Evolutionary conservation across 2,888 invertebrate species (phyloP).

Genomic region (Mechanitis mazaeus): DNA sequence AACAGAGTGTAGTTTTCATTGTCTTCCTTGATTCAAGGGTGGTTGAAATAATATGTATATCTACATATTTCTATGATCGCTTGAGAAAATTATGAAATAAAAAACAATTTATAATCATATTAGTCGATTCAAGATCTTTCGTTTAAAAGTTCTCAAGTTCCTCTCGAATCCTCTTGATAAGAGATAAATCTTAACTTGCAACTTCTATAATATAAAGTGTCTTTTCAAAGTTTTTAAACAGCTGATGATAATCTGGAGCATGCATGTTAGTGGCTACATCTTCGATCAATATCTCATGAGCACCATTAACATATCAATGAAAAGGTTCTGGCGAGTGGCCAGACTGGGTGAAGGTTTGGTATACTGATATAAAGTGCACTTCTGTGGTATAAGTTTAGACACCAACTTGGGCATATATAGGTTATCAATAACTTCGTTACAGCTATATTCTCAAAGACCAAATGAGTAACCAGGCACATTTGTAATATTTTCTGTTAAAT

Average conservation of each 20-base stretch:
- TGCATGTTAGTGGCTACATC: conserved; percentile 26
- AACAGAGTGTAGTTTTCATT: too few species aligned
- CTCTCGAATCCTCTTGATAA: conserved; percentile 5
- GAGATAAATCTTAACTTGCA: conserved; percentile 11
- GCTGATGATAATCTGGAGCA: conserved; percentile 30
- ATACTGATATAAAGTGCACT: conserved; percentile 11
- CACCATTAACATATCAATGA: conserved; percentile 36
- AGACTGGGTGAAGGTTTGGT: conserved; percentile 30
- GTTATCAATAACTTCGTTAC: background rate
- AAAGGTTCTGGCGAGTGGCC: conserved; percentile 34
- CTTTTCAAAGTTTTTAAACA: conserved; percentile 31
- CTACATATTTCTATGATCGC: too few species aligned
- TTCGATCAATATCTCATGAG: conserved; percentile 32
- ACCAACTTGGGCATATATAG: background rate
- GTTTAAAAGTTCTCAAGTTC: conserved; percentile 7
- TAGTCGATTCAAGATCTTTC: background rate
- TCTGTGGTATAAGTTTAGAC: conserved; percentile 2
- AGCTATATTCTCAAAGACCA: too few species aligned
- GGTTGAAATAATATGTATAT: too few species aligned
- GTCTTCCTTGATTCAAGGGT: too few species aligned
- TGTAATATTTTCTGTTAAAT: too few species aligned
- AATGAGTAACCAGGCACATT: too few species aligned
- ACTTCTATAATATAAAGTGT: conserved; percentile 22
- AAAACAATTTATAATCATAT: conserved; percentile 1
- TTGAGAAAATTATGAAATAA: background rate